Evolutionary conservation across 2,113 vertebrate species (phyloP).

Genomic region (Catharus minimus): DNA sequence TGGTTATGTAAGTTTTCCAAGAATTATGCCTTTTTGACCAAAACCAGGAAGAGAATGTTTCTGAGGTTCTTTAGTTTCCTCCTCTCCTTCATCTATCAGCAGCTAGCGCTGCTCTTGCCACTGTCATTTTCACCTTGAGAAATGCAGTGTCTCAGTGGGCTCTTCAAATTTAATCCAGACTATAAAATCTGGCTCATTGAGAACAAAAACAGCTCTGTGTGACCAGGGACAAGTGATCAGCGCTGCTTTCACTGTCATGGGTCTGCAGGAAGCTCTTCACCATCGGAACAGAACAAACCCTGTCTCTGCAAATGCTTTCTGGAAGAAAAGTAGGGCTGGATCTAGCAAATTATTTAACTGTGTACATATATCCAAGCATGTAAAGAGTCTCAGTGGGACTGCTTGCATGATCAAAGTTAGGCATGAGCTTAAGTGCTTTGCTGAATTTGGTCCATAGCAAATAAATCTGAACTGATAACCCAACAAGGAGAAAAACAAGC

Average conservation of each 20-base stretch:
- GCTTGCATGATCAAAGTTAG: conserved; percentile 6
- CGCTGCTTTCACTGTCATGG: background rate
- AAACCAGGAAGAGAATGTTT: background rate
- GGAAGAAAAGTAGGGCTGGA: background rate
- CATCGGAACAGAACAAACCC: background rate
- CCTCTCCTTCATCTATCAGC: background rate
- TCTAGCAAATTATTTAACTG: conserved; percentile 2
- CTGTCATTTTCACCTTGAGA: conserved; percentile 15
- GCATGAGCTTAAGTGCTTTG: background rate
- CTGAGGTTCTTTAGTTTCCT: conserved; percentile 15
- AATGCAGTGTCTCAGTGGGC: background rate
- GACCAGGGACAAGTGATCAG: background rate
- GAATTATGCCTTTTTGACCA: background rate
- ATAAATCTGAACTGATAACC: conserved; percentile 31
- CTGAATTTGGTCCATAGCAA: conserved; percentile 34
- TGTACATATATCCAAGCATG: background rate
- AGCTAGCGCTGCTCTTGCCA: background rate
- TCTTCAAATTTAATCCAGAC: background rate
- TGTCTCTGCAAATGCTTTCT: background rate
- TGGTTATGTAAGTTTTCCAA: background rate
- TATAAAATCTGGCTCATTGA: background rate
- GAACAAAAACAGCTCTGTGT: background rate
- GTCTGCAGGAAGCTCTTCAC: background rate
- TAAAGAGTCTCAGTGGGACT: background rate
- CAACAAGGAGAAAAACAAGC: conserved; percentile 21